A percentile compares a stretch with the other conserved stretches of the same genome.
phyloP scores from a whole-genome alignment of 2,113 vertebrate genomes.

The Zosterops japonicus region DNA sequence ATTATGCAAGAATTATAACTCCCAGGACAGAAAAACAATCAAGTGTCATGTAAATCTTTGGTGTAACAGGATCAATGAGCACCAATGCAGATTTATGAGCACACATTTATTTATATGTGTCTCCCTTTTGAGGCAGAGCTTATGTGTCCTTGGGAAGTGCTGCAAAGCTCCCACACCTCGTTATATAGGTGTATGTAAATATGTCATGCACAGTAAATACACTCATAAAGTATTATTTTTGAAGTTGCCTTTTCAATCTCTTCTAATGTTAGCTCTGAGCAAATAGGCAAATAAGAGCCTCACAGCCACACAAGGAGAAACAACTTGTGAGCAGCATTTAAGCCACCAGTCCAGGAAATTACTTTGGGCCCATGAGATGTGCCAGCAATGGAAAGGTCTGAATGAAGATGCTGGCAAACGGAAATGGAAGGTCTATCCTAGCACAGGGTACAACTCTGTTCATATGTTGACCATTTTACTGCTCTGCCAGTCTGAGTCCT shows the following conservation, averaged over 20 bases:
- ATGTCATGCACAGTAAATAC: not conserved
- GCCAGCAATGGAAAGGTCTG: slow-evolving; percentile 49
- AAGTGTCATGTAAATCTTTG: not conserved
- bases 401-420: not conserved
- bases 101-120: not conserved
- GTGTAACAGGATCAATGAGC: not conserved
- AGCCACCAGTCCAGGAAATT: not conserved
- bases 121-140: not conserved
- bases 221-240: not conserved
- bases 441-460: not conserved
- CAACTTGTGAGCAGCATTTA: not conserved
- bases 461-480: not conserved
- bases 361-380: not conserved
- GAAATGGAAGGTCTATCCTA: not conserved
- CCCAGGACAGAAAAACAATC: not conserved
- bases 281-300: slow-evolving; percentile 9
- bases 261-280: not conserved
- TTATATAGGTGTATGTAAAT: not conserved
- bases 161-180: not conserved
- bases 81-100: not conserved
- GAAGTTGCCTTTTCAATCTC: not conserved
- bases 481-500: not conserved
- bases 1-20: not conserved
- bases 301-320: not conserved
- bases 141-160: not conserved